Conservation (phyloP, 1,140 invertebrate genomes). For the Bombyx mori region ASM3026992v2 NC_085116.1:11874001-11874500, state of each 20-base stretch:
- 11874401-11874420: conserved; percentile 27
- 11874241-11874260: conserved; percentile 1
- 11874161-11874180: too few species aligned
- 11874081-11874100: too few species aligned
- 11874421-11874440: conserved; percentile 16
- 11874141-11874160: too few species aligned
- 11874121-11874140: too few species aligned
- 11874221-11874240: neutral
- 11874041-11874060: too few species aligned
- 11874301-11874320: conserved; percentile 22
- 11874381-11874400: conserved; percentile 30
- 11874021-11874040: too few species aligned
- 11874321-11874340: conserved; percentile 22
- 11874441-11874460: neutral
- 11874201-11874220: neutral
- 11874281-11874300: conserved; percentile 7
- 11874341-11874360: conserved; percentile 12
- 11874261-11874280: neutral
- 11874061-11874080: too few species aligned
- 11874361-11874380: conserved; percentile 33
- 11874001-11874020: too few species aligned
- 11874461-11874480: conserved; percentile 2
- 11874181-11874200: too few species aligned
- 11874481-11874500: neutral
- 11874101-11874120: too few species aligned